Base-by-base conservation (phyloP, 2,888 invertebrate genomes). In the Eupeodes luniger region DNA sequence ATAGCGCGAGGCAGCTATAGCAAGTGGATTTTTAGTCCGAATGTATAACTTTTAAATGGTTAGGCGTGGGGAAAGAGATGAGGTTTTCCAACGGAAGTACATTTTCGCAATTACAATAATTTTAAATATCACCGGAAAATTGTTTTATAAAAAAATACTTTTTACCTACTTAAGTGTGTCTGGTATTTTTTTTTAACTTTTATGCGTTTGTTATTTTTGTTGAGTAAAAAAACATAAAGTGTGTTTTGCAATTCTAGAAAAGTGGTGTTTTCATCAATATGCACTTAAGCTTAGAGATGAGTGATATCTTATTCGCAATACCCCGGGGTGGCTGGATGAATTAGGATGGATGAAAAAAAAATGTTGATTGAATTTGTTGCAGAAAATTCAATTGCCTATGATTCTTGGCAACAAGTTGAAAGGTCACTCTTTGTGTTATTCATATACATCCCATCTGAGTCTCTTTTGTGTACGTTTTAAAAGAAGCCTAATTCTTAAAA, bases 241-340 rank as follows among this genome's bases (percentile, higher is more conserved):
- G 47, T 64, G 14, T 19, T 64, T 64, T 44, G 47, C 47, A 19
- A 44, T 62, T n/a, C 1, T 12, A 27, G 47, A 19, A 27, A 64
- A 82, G 70, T n/a, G 19, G 59, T 14, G 76, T 76, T 87, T 80
- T 87, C 86, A 83, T 77, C 83, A 83, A 61, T 62, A 76, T 61
- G 83, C 86, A 87, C 86, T 87, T 66, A 83, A 19, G 53, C 57
- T 67, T 19, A 27, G 70, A 16, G 75, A 75, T 82, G 64, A 76
- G 47, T 67, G 69, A 86, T 66, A 14, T 14, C 47, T 34, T 70
- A 70, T 70, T 69, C 57, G 67, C 72, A 64, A 77, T 51, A 53
- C 7, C 19, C 47, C 27, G 27, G 27, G 27, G 27, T 27, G 27
- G 2, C 27, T 27, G 27, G 27, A 27, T 27, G 27, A 40, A 40